Base-by-base conservation (phyloP, 2,113 vertebrate species). In the Erpornis zantholeuca region DNA sequence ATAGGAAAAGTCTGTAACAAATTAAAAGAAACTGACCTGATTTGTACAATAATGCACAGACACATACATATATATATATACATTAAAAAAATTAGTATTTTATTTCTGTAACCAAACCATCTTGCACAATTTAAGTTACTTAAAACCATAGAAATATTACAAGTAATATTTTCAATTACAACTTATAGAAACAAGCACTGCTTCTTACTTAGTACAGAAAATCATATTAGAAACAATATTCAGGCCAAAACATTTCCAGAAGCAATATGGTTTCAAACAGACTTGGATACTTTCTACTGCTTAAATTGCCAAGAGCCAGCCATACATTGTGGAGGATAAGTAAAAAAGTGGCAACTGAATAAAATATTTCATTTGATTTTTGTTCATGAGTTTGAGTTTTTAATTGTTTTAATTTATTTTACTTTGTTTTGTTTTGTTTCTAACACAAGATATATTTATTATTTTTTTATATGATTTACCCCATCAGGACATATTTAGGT, bases 11-110 rank as follows among this genome's bases (percentile, higher is more conserved):
- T 59, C n/a, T 49, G 8, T 16, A 63, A 61, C 9, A 68, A 86
- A 71, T 52, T 33, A 9, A 61, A 88, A 47, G 9, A 44, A 71
- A 56, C 9, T 17, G 11, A 24, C 3, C 4, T 66, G n/a, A 63
- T 68, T 57, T 69, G 12, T 53, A 44, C 38, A 79, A 44, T 7
- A 25, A 29, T 25, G 3, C 47, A 50, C 50, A 66, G 10, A 36
- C 7, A 80, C 7, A 82, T 0, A 80, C 7, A 82, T 0, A 23
- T 3, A 68, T 9, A 64, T 9, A 36, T 9, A 36, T 7, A 59
- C 12, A n/a, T 11, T 50, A 15, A 23, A 12, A 12, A 35, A 31
- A 33, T 25, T n/a, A 18, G 18, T 3, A 18, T 79, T 56, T 76
- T 85, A 61, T 52, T 68, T 11, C 27, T 49, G 12, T n/a, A 57